Percentiles rank a stretch among this genome's conserved stretches.
Evolutionary conservation across 2,113 vertebrate genomes (phyloP).

Genomic region (Chaenogobius annularis): DNA sequence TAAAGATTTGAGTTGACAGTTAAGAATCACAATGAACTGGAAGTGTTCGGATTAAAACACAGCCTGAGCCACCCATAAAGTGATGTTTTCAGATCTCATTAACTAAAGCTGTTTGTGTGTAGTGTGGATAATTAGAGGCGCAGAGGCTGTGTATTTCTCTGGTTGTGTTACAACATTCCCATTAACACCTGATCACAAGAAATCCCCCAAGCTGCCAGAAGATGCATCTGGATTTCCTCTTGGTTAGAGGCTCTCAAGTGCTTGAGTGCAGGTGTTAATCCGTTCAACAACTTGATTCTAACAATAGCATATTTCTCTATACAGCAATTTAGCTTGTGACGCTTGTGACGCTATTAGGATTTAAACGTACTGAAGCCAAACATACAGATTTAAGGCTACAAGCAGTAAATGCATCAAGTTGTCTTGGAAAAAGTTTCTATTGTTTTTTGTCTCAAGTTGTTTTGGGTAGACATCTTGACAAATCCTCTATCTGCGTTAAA

Average conservation of each 20-base stretch:
- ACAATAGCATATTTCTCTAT: conserved; percentile 29
- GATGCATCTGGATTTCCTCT: conserved; percentile 63
- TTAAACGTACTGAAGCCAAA: conserved; percentile 13
- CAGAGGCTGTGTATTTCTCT: conserved; percentile 55
- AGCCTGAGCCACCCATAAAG: conserved; percentile 51
- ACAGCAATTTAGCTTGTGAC: conserved; percentile 36
- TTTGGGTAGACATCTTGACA: conserved; percentile 45
- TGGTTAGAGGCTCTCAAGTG: conserved; percentile 57
- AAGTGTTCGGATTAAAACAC: conserved; percentile 55
- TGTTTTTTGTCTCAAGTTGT: conserved; percentile 13
- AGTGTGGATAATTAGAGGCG: conserved; percentile 68
- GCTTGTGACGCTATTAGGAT: conserved; percentile 27
- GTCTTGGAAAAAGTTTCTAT: neutral
- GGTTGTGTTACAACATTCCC: conserved; percentile 62
- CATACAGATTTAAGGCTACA: conserved; percentile 6
- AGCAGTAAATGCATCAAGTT: neutral
- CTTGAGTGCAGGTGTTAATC: conserved; percentile 60
- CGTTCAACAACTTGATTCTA: conserved; percentile 33
- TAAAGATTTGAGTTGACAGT: conserved; percentile 25
- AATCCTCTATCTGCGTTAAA: conserved; percentile 57
- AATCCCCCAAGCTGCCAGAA: conserved; percentile 62
- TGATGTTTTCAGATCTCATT: conserved; percentile 73
- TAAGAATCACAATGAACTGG: conserved; percentile 53
- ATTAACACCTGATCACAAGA: conserved; percentile 69
- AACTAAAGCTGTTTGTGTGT: conserved; percentile 70